Base-by-base conservation (phyloP, 2,797 vertebrate genomes). In the Eptatretus atami region DNA sequence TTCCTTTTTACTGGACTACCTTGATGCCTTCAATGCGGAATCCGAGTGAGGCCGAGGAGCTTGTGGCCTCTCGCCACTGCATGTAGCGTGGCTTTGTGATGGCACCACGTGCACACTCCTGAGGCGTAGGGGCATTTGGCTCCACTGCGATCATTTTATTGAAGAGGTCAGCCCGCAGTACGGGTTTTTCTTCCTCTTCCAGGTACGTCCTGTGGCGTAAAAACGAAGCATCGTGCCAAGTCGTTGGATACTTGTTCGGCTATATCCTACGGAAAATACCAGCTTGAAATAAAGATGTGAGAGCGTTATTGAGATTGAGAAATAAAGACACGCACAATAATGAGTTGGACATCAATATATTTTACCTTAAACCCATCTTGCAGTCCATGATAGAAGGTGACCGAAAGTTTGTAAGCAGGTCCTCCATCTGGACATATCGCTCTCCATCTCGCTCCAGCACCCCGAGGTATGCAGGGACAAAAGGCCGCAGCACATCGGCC, bases 381-480 rank as follows among this genome's bases (percentile, higher is more conserved):
- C 82, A 85, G 74, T 86, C 84, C 84, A 88, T 86, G 70, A 86
- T 82, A 66, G 79, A 76, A 1, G 84, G 82, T 61, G 69, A 74
- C 55, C 75, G 80, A 11, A 85, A 76, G 44, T 82, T 82, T 0
- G 72, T 75, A 63, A 88, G 74, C 63, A 88, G 75, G 65, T 88
- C 84, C 64, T 86, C 80, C 71, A 88, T 76, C 66, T 83, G 79
- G 65, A 84, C 79, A 71, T 81, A 86, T 65, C 70, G 64, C 63
- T 79, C 75, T 53, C 76, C 79, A 1, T 77, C 79, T 66, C 72
- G 76, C 68, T 73, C 78, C 69, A 80, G 73, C 67, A 74, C 52
- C 2, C 83, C 83, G 1, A 79, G 76, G 71, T 83, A 87, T 67
- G 76, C 70, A 0, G 84, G 84, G 67, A 85, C 81, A 6, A 83